Evolutionary conservation across 1,140 invertebrate genomes (phyloP), one percentile per base, ranked within the genome.

Genomic region (Helicoverpa armigera): DNA sequence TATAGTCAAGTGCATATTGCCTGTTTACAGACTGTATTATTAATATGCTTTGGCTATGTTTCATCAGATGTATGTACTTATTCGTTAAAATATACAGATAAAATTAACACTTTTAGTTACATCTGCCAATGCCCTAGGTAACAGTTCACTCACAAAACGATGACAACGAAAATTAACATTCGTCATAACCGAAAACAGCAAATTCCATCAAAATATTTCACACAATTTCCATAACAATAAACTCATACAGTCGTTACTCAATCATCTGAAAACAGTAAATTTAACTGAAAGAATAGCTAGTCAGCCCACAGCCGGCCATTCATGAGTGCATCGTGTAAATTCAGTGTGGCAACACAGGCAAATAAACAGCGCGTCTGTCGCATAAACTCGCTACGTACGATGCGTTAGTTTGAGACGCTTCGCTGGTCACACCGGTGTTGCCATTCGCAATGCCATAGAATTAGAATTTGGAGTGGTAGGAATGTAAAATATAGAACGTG

Each of bases 291-390:
- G 70, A 56, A 73, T 58, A 43, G 70, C 70, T 51, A 18, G 69
- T 54, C 70, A 13, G 48, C 16, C 23, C 31, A 9, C 35, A 43
- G 35, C 35, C 31, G 53, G 70, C 50, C 48, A 73, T 73, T 73
- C 70, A 73, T 16, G 70, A 58, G 54, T 73, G 70, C 51, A 73
- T 9, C 50, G 50, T 58, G 70, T 56, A 73, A 56, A 73, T 73
- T 73, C 35, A 50, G 65, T 31, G 51, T 58, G 67, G 75, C 18
- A 31, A 75, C 51, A 65, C 53, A 67, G 50, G 53, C 51, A 74
- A 82, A 82, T 82, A 82, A 82, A 82, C 80, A 77, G 54, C 58
- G 61, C 31, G 48, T 54, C 74, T 77, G 80, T 82, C 74, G 74
- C 80, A 83, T 76, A 83, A 76, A 76, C 81, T 74, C 60, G 58